Percentiles rank a stretch among this genome's conserved stretches.
Conservation (phyloP, 2,797 vertebrate species). For the Chrosomus eos region DNA sequence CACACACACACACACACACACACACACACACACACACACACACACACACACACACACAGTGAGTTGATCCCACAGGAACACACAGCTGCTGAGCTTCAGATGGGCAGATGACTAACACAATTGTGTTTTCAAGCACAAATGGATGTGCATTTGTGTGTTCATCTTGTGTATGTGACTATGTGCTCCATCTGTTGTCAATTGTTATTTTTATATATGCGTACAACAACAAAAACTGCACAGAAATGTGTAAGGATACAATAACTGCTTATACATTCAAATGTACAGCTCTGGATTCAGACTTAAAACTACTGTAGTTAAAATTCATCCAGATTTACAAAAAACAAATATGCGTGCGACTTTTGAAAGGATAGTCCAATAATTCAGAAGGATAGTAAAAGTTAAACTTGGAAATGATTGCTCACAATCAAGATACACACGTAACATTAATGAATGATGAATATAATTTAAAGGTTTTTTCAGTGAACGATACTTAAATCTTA, state of each 20-base stretch:
- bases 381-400: background rate
- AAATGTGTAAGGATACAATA: background rate
- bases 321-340: background rate
- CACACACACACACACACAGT: too few relatives aligned
- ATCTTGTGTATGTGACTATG: background rate
- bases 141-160: constrained; percentile 6
- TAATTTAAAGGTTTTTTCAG: background rate
- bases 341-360: background rate
- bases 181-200: background rate
- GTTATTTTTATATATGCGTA: background rate
- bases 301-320: background rate
- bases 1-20: too few relatives aligned
- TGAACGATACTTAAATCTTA: too few relatives aligned
- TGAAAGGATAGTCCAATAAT: background rate
- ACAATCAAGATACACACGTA: background rate
- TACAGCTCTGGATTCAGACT: background rate
- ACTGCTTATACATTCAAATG: background rate
- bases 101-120: constrained; percentile 22
- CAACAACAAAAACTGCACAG: background rate
- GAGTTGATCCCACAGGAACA: constrained; percentile 1
- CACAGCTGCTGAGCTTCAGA: background rate
- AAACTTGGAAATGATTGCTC: background rate
- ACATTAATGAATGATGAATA: background rate
- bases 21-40: background rate
- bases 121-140: constrained; percentile 7